Conservation (phyloP, 2,113 vertebrate genomes). For the Isichthys henryi region DNA sequence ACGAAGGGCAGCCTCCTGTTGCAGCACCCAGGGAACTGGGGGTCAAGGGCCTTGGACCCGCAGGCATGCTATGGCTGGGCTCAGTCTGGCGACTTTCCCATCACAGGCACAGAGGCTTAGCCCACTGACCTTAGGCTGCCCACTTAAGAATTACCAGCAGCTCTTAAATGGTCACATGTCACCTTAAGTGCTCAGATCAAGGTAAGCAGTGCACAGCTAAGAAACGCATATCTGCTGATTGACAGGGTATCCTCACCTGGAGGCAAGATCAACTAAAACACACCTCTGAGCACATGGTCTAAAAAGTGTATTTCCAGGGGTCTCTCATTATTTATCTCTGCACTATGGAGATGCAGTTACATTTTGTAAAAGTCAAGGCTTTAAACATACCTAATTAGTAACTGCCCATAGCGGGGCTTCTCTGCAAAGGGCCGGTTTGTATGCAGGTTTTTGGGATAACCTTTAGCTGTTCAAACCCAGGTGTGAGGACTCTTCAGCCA, state of each 20-base stretch:
- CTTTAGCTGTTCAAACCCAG: too few relatives aligned
- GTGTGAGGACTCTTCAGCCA: too few relatives aligned
- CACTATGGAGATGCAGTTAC: neutral
- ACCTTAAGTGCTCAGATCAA: neutral
- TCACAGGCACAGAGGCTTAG: too few relatives aligned
- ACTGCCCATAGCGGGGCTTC: neutral
- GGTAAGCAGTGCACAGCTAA: neutral
- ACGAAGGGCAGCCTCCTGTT: too few relatives aligned
- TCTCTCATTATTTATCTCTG: neutral
- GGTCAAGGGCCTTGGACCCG: too few relatives aligned
- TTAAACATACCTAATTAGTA: neutral
- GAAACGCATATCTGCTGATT: neutral
- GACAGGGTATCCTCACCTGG: neutral
- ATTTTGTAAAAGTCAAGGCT: neutral
- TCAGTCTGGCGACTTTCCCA: too few relatives aligned
- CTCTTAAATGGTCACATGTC: neutral
- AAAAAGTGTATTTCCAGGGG: neutral
- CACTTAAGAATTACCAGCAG: neutral
- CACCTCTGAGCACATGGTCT: neutral
- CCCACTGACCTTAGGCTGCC: too few relatives aligned
- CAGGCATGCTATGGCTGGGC: too few relatives aligned
- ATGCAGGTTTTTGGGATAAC: too few relatives aligned
- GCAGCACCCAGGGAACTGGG: too few relatives aligned
- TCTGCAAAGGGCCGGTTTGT: too few relatives aligned
- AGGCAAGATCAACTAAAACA: neutral